Conservation (phyloP, 2,888 invertebrate genomes). For the Lasioglossum zephyrum region DNA sequence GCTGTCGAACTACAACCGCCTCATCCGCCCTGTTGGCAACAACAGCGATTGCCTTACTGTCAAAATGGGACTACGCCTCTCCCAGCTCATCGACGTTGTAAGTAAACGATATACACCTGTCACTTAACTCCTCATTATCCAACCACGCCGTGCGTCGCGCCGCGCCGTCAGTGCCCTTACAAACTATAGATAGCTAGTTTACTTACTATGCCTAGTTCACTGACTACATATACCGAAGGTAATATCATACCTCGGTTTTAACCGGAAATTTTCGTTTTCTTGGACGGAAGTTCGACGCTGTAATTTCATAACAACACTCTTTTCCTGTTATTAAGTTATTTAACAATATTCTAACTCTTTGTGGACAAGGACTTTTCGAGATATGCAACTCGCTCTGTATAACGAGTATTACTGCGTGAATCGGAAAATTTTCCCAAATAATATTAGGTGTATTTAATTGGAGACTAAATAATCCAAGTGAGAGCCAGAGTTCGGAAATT, state of each 20-base stretch:
- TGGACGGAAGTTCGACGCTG: no score
- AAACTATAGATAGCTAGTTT: neutral
- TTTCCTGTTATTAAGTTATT: no score
- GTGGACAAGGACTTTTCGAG: no score
- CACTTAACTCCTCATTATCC: conserved; percentile 61
- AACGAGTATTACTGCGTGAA: no score
- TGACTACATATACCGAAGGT: neutral
- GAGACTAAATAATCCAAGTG: no score
- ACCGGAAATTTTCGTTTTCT: neutral
- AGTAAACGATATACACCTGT: conserved; percentile 84
- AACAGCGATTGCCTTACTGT: conserved; percentile 97
- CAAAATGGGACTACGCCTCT: conserved; percentile 96
- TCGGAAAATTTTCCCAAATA: no score
- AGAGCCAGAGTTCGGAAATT: no score
- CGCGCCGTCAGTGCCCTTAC: conserved; percentile 1
- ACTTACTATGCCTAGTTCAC: neutral
- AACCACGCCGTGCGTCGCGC: neutral
- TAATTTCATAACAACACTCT: no score
- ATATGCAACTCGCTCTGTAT: no score
- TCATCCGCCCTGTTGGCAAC: conserved; percentile 97
- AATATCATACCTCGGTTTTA: neutral
- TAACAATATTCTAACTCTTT: no score
- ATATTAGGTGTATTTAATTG: no score
- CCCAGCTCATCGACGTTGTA: conserved; percentile 96
- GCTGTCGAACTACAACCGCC: conserved; percentile 96